Evolutionary conservation across 2,797 vertebrate genomes (phyloP), one percentile per base, ranked within the genome.

Genomic region (Leptoclinus maculatus): DNA sequence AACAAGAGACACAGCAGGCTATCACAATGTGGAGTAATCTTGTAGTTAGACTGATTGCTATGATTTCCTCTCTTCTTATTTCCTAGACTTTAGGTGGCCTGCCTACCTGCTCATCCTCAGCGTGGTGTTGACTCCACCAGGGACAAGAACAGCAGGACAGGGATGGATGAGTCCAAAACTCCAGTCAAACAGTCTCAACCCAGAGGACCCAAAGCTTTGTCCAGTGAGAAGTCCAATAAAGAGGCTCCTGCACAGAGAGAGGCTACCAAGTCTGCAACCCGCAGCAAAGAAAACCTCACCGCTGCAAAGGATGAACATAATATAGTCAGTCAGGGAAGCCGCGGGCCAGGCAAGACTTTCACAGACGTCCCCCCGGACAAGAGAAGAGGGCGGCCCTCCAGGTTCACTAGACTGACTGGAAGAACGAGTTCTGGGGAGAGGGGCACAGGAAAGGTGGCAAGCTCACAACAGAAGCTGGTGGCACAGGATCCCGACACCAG

Each of bases 341-440:
- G 87, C 0, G 74, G 74, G 27, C 71, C 80, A 16, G 82, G 87
- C 86, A 94, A 82, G 83, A 77, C 83, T 23, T 78, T 80, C 51
- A 56, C 85, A 4, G 91, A 94, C 51, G 71, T 66, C 69, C 85
- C 92, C 39, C 93, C 93, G 89, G 95, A 96, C 70, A 93, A 89
- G 84, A 94, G 91, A 71, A 93, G 88, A 89, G 93, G 90, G 34
- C 94, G 94, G 78, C 54, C 93, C 14, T 79, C 92, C 71, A 91
- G 93, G 74, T 74, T 93, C 43, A 90, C 91, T 1, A 74, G 92
- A 57, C 89, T 94, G 66, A 92, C 90, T 0, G 95, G 94, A 41
- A 94, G 95, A 73, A 91, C 90, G 0, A 92, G 91, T 71, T 94
- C 94, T 14, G 93, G 88, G 41, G 94, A 95, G 66, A 82, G 92